phyloP scores from a whole-genome alignment of 1,140 invertebrate genomes.

The Wiebesia pumilae region DNA sequence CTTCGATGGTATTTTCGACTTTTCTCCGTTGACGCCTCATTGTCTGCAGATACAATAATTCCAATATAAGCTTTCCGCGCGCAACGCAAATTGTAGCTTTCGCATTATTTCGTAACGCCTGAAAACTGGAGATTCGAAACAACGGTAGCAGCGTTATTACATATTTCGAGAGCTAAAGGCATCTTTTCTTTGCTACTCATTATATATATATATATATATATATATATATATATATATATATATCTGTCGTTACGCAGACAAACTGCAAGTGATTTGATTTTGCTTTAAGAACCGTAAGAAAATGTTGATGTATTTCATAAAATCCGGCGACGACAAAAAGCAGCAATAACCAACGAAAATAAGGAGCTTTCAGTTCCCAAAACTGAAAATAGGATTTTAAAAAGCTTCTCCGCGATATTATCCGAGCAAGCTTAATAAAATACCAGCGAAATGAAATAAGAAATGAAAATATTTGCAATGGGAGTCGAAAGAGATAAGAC shows the following conservation, averaged over 20 bases:
- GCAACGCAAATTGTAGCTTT: background rate
- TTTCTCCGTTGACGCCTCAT: background rate
- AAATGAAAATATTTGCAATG: constrained; percentile 32
- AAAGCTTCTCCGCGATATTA: background rate
- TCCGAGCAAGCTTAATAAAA: background rate
- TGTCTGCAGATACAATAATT: too few relatives aligned
- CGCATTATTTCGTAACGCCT: background rate
- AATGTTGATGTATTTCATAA: background rate
- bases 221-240: too few relatives aligned
- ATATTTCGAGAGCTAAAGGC: too few relatives aligned
- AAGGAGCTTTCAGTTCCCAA: background rate
- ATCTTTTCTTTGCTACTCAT: too few relatives aligned
- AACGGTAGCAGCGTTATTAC: too few relatives aligned
- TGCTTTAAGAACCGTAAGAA: background rate
- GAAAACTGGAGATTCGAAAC: background rate
- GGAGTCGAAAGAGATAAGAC: background rate
- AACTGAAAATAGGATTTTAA: background rate
- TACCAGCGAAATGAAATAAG: background rate
- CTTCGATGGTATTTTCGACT: background rate
- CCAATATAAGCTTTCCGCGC: too few relatives aligned
- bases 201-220: too few relatives aligned
- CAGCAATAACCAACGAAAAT: background rate
- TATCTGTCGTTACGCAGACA: background rate
- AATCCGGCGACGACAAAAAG: background rate
- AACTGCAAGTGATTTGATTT: background rate